Evolutionary conservation across 1,140 invertebrate genomes (phyloP).

Genomic region (Condylostylus longicornis): DNA sequence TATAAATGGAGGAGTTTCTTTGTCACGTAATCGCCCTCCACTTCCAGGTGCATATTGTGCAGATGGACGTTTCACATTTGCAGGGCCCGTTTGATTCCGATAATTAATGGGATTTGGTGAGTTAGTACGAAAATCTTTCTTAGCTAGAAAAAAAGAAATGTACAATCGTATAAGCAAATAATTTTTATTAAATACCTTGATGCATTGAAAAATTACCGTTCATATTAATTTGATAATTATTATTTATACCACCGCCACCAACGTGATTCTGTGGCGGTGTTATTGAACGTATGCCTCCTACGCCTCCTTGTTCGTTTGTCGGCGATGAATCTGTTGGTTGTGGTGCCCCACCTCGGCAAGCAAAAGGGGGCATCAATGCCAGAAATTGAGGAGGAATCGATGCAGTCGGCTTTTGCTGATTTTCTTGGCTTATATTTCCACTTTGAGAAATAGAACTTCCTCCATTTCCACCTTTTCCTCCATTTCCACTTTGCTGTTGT

Average conservation of each 20-base stretch:
- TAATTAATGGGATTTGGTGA: constrained; percentile 9
- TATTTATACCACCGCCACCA: background rate
- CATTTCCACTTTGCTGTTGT: constrained; percentile 19
- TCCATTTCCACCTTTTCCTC: constrained; percentile 13
- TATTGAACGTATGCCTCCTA: constrained; percentile 11
- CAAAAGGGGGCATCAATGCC: constrained; percentile 30
- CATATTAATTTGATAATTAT: background rate
- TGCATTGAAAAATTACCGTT: constrained; percentile 13
- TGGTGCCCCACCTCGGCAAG: constrained; percentile 31
- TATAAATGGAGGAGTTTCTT: constrained; percentile 2
- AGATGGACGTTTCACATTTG: constrained; percentile 6
- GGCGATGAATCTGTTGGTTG: constrained; percentile 35
- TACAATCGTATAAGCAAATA: too few relatives aligned
- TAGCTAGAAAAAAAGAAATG: too few relatives aligned
- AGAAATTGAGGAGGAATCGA: constrained; percentile 35
- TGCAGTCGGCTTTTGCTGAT: constrained; percentile 33
- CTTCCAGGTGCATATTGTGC: constrained; percentile 13
- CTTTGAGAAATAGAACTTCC: too few relatives aligned
- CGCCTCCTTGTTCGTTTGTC: constrained; percentile 19
- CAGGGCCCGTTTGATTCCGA: constrained; percentile 17
- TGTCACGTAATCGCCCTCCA: constrained; percentile 23
- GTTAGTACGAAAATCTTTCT: constrained; percentile 8
- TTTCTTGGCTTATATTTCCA: too few relatives aligned
- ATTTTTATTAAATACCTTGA: constrained; percentile 1
- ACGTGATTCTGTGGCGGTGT: constrained; percentile 3